Evolutionary conservation across 92 coral and sea anemone species (phyloP), one percentile per base, ranked within the genome.

Genomic region (Pocillopora meandrina): DNA sequence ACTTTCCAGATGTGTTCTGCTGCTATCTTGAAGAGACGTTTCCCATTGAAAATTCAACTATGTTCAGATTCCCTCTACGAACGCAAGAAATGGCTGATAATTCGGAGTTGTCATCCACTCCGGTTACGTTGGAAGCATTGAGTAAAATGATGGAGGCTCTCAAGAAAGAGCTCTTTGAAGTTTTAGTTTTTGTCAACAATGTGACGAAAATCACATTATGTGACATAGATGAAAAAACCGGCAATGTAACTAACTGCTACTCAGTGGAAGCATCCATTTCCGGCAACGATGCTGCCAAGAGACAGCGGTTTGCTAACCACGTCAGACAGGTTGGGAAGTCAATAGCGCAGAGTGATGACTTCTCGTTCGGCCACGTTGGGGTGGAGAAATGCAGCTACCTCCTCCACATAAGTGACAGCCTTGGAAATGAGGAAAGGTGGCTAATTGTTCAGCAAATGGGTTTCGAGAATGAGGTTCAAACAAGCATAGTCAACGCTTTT

Each of bases 391-490:
- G 77, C 17, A 52, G 88, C 55, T 95, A 95, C 71, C 69, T 69
- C 18, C 26, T 95, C 66, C 59, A 70, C 47, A 42, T 95, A 8
- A 63, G 73, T 70, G 95, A 87, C 76, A 79, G 82, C 80, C 1
- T n/a, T 61, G 94, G 89, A 26, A 76, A 69, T 2, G 75, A 85
- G 15, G 94, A 95, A 80, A 83, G 89, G 26, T 95, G 98, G 98
- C 71, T 95, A 20, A 85, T 95, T 6, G 90, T 85, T 19, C 94
- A 95, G 49, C 87, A 89, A 61, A 65, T 87, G 83, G 98, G 98
- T 15, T 89, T 92, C 81, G 91, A 93, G 62, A 52, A 81, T 31
- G 7, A 23, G 0, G 71, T 62, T 19, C 61, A 74, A 18, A 68
- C 60, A 12, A 66, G 78, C 19, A 77, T 92, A n/a, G 77, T 73